Conservation (phyloP, 2,888 invertebrate genomes). For the Volucella inflata region DNA sequence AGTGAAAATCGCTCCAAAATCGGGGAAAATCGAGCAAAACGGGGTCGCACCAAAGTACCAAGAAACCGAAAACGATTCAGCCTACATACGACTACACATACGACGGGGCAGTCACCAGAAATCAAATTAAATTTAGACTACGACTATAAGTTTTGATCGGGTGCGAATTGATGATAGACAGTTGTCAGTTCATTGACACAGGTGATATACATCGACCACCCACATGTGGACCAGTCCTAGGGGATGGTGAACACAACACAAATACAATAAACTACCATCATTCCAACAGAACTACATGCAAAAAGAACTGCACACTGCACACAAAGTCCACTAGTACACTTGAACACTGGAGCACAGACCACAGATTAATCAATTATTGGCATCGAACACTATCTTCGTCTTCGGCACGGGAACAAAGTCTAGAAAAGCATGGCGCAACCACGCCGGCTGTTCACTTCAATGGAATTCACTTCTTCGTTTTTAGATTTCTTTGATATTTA, state of each 20-base stretch:
- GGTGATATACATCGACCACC: slow-evolving; percentile 39
- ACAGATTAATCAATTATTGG: slow-evolving; percentile 37
- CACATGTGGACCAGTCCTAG: slow-evolving; percentile 2
- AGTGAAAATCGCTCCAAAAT: slow-evolving; percentile 49
- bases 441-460: slow-evolving; percentile 46
- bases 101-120: slow-evolving; percentile 22
- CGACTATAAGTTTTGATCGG: slow-evolving; percentile 17
- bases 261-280: slow-evolving; percentile 23
- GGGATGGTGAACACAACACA: slow-evolving; percentile 1
- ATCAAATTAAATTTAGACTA: slow-evolving; percentile 61
- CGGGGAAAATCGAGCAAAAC: slow-evolving; percentile 10
- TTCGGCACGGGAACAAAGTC: slow-evolving; percentile 32
- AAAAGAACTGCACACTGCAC: neutral
- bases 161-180: neutral
- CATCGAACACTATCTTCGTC: slow-evolving; percentile 32
- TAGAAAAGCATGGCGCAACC: slow-evolving; percentile 16
- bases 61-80: neutral
- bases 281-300: slow-evolving; percentile 58
- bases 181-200: slow-evolving; percentile 68
- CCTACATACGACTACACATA: slow-evolving; percentile 19
- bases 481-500: neutral
- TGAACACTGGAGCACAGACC: neutral
- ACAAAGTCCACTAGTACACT: no score
- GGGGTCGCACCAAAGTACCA: slow-evolving; percentile 29
- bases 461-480: slow-evolving; percentile 7